Base-by-base conservation (phyloP, 2,888 invertebrate genomes). In the Caenorhabditis doughertyi region DNA sequence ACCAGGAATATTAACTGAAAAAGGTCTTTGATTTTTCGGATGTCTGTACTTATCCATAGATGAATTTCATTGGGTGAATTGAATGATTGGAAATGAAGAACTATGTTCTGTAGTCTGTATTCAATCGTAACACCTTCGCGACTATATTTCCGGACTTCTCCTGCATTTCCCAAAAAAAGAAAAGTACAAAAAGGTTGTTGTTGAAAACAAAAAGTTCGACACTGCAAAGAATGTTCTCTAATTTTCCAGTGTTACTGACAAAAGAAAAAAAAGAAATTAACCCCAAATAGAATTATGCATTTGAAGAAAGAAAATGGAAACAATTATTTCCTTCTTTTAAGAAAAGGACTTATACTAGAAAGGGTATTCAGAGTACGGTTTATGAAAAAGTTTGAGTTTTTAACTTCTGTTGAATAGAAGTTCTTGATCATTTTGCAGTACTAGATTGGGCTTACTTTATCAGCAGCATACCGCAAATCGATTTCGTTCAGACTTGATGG, bases 381-480 rank as follows among this genome's bases (percentile, higher is more conserved):
- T n/a, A n/a, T n/a, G n/a, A n/a, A n/a, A n/a, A n/a, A n/a, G n/a
- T n/a, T n/a, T n/a, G n/a, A n/a, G n/a, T n/a, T n/a, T n/a, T n/a
- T n/a, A n/a, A n/a, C n/a, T n/a, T n/a, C n/a, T n/a, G n/a, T n/a
- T n/a, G n/a, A n/a, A n/a, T n/a, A n/a, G 32, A 32, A 32, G 4
- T 32, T 9, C 4, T 32, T 32, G 32, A 4, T 16, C 9, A 42
- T 42, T 5, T 42, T 42, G 42, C 42, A 11, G 42, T 3, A 13
- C n/a, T n/a, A n/a, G n/a, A n/a, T n/a, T n/a, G n/a, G n/a, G 42
- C 65, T 56, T 23, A 74, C 74, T 47, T 56, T 65, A 13, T 65
- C 74, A 0, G 67, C 74, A 1, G 74, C 44, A 1, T 49, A 47
- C 49, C 71, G 58, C 35, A 71, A 32, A 25, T 65, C 67, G n/a